phyloP scores from a whole-genome alignment of 2,888 invertebrate species.

The Acleris sparsana region DNA sequence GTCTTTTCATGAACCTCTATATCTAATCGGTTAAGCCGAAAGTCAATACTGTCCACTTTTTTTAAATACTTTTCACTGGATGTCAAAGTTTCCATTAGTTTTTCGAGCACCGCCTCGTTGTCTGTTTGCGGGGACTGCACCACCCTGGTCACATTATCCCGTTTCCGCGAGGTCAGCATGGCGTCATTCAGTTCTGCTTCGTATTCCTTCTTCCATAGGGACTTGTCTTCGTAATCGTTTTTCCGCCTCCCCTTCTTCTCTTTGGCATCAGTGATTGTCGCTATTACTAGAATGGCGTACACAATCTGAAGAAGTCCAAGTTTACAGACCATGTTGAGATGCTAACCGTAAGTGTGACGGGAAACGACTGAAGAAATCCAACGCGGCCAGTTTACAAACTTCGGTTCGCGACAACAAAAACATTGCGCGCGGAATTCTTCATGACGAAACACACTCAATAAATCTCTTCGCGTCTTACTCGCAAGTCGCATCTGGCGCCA shows the following conservation, averaged over 20 bases:
- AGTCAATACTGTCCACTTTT: slow-evolving; percentile 75
- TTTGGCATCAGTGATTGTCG: slow-evolving; percentile 47
- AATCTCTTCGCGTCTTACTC: slow-evolving; percentile 1
- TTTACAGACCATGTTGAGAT: slow-evolving; percentile 57
- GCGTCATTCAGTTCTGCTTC: slow-evolving; percentile 71
- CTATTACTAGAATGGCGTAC: slow-evolving; percentile 46
- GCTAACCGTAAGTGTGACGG: slow-evolving; percentile 46
- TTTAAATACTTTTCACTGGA: slow-evolving; percentile 75
- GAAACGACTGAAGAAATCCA: slow-evolving; percentile 50
- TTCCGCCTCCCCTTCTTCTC: slow-evolving; percentile 53
- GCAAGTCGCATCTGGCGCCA: not conserved
- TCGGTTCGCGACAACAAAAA: slow-evolving; percentile 56
- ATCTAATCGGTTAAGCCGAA: slow-evolving; percentile 69
- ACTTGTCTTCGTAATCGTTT: slow-evolving; percentile 56
- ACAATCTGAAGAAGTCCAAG: slow-evolving; percentile 45
- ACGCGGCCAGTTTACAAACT: slow-evolving; percentile 55
- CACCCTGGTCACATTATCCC: slow-evolving; percentile 60
- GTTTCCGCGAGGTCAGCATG: slow-evolving; percentile 55
- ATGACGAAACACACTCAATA: slow-evolving; percentile 2
- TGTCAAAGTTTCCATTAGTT: slow-evolving; percentile 70
- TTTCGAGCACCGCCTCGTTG: slow-evolving; percentile 70
- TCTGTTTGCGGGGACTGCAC: slow-evolving; percentile 53
- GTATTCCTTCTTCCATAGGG: slow-evolving; percentile 74
- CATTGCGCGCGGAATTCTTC: slow-evolving; percentile 38
- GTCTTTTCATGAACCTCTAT: slow-evolving; percentile 77